Evolutionary conservation across 1,140 invertebrate species (phyloP), one percentile per base, ranked within the genome.

Genomic region (Palaemon carinicauda): DNA sequence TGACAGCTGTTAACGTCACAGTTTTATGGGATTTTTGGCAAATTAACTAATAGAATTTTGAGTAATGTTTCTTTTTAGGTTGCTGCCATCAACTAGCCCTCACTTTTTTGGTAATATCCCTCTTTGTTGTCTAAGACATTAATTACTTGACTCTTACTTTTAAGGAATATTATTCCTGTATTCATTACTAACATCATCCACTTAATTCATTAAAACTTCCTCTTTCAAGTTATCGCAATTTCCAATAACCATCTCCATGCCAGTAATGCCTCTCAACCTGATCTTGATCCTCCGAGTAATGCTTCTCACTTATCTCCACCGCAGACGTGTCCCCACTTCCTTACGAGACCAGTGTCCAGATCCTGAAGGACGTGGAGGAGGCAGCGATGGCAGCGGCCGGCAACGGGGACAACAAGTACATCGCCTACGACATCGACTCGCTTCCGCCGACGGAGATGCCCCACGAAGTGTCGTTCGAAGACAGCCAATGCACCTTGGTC

Each of bases 401-500:
- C n/a, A n/a, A n/a, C n/a, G n/a, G 24, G 21, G 60, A 69, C 21
- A 29, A 27, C 60, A 69, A 69, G 24, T 69, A 69, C 60, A 69
- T 69, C 60, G 15, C 60, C n/a, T 21, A 19, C 31, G 21, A 21
- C 53, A 52, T 27, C 3, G 27, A 80, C 53, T 27, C 31, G 12
- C 12, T 2, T 4, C 15, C 31, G 0, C 21, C 54, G 19, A 41
- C 17, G 52, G 53, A 60, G 2, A 17, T 53, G n/a, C 21, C 31
- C 19, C 12, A 31, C 19, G 29, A 53, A 3, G 27, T 86, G 10
- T 29, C n/a, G 9, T 86, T 86, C 52, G 83, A 80, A 29, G 33
- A 73, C 24, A 24, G 60, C 29, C 65, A 80, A 17, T 86, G 83
- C 50, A 86, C 77, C 21, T 51, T 86, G 60, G 83, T 86, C 3